Evolutionary conservation across 53 echinoderm and acorn worm genomes (phyloP), one percentile per base, ranked within the genome.

Genomic region (Holothuria leucospilota): DNA sequence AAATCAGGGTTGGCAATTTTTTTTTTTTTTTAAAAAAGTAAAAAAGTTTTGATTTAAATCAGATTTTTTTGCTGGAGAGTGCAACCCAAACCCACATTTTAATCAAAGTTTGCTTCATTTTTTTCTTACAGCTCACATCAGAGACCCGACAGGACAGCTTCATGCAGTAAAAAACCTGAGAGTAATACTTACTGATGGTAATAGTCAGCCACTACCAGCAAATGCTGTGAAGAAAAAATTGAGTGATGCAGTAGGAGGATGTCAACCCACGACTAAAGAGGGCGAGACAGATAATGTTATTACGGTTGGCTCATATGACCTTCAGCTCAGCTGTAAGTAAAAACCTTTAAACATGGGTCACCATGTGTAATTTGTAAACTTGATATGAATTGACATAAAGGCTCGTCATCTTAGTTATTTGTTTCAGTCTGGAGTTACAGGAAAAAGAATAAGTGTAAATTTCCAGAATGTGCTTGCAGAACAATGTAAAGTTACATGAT

Each of bases 301-400:
- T 59, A 86, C 92, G 11, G 95, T 94, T 2, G 99, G 99, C 26
- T 90, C 95, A 21, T 95, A 99, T 87, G 95, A 99, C 69, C 94
- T 99, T 6, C 99, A 99, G 61, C 86, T 99, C 30, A 95, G 93
- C 71, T 82, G 99, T 99, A 78, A 78, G 90, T 85, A 46, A 59
- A 25, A 20, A 14, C 64, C 13, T 13, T 8, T 20, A 2, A 13
- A 2, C 14, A 14, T 7, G 8, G 42, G 15, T 41, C 28, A 20
- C 0, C 25, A 30, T 34, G 4, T 67, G 28, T 64, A 8, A 56
- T 56, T 18, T 56, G 56, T 18, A 16, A 56, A 56, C 15, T 16
- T 56, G 5, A 56, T 15, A 16, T 16, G 4, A 15, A 7, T 56
- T 18, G 4, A 16, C 9, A 6, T 34, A 34, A 34, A 34, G 34